Conservation (phyloP, 2,113 vertebrate genomes). For the Actenoides hombroni region DNA sequence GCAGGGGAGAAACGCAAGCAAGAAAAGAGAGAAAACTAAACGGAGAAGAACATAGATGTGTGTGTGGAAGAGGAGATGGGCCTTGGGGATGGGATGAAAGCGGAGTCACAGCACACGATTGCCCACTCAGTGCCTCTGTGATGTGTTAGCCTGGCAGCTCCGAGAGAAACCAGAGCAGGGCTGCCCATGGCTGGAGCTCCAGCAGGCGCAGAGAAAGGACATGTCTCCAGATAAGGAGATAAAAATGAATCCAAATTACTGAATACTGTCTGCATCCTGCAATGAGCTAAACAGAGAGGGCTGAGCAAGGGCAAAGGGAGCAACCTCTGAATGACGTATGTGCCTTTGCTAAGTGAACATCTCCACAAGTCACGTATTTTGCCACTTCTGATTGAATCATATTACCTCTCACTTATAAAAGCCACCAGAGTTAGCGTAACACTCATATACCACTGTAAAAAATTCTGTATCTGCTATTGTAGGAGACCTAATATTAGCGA, state of each 20-base stretch:
- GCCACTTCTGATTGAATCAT: not conserved
- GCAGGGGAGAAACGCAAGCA: not conserved
- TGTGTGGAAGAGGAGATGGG: not conserved
- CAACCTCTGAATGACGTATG: accelerated
- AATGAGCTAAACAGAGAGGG: not conserved
- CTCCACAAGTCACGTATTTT: not conserved
- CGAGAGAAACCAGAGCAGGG: not conserved
- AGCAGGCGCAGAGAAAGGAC: not conserved
- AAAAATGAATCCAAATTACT: not conserved
- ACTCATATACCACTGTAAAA: not conserved
- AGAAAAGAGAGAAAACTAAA: not conserved
- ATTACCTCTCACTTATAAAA: not conserved
- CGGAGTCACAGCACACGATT: accelerated
- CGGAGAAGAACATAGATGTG: not conserved
- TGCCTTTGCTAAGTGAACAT: not conserved
- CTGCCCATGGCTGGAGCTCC: not conserved
- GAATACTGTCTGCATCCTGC: not conserved
- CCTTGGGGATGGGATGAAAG: not conserved
- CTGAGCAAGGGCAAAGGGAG: not conserved
- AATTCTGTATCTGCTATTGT: conserved; percentile 20
- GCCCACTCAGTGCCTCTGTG: not conserved
- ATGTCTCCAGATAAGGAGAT: conserved; percentile 20
- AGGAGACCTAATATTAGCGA: conserved; percentile 8
- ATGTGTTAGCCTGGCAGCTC: accelerated
- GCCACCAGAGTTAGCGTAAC: not conserved